Percentiles rank a stretch among this genome's conserved stretches.
These are phyloP conservation scores for Tenodera sinensis DNA, from an alignment of 2,888 invertebrate genomes.

Conservation along the genomic window DNA sequence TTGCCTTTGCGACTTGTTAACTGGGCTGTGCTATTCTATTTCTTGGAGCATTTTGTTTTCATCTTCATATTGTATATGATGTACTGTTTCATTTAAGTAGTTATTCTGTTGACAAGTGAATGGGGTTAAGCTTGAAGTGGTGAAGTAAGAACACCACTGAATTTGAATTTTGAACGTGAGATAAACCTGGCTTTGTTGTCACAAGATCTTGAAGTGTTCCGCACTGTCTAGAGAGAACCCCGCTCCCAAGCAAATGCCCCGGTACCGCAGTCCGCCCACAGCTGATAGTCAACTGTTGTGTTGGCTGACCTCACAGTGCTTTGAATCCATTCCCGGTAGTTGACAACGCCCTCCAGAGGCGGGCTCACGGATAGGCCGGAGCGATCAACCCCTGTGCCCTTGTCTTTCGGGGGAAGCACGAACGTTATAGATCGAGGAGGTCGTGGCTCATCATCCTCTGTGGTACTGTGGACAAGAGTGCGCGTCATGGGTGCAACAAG, in stretches of 20 bases:
- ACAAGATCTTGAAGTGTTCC: background rate
- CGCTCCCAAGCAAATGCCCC: background rate
- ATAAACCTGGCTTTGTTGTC: background rate
- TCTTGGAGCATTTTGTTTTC: background rate
- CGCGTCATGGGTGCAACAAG: background rate
- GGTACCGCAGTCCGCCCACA: background rate
- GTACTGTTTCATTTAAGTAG: background rate
- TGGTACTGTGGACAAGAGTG: conserved; percentile 22
- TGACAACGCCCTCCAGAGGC: conserved; percentile 54
- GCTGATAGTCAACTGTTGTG: background rate
- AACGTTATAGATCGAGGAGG: conserved; percentile 23
- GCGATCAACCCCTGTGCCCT: conserved; percentile 46
- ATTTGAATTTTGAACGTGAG: background rate
- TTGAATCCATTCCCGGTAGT: conserved; percentile 56
- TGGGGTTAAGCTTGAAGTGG: background rate
- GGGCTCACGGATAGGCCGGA: conserved; percentile 54
- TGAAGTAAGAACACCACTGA: background rate
- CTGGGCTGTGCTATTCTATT: background rate
- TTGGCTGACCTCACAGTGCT: conserved; percentile 25
- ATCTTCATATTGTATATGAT: background rate
- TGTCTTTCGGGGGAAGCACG: conserved; percentile 20
- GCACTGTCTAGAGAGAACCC: background rate
- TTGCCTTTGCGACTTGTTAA: too few species aligned
- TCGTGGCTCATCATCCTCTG: conserved; percentile 15
- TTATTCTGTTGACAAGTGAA: background rate